Percentiles rank a stretch among this genome's conserved stretches.
These are phyloP conservation scores for Acleris emargana DNA, from an alignment of 2,888 invertebrate genomes.

Conservation along the genomic window DNA sequence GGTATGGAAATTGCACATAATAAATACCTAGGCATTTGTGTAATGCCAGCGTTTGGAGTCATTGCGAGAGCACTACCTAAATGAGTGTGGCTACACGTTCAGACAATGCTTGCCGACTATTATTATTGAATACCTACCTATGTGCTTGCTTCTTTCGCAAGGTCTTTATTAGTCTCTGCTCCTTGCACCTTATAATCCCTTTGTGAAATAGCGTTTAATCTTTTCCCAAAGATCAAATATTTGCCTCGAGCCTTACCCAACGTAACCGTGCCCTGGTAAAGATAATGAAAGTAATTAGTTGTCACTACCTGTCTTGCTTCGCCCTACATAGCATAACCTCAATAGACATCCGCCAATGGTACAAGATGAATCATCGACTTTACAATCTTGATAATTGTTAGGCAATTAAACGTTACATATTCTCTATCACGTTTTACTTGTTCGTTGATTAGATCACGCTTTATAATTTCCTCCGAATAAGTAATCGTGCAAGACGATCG, in stretches of 20 bases:
- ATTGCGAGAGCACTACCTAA: slow-evolving; percentile 47
- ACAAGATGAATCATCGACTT: slow-evolving; percentile 50
- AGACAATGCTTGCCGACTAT: slow-evolving; percentile 33
- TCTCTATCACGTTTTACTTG: slow-evolving; percentile 24
- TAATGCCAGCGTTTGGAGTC: slow-evolving; percentile 47
- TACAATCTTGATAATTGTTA: slow-evolving; percentile 46
- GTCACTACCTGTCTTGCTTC: slow-evolving; percentile 50
- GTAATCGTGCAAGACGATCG: no score
- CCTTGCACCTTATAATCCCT: slow-evolving; percentile 11
- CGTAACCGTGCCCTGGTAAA: slow-evolving; percentile 48
- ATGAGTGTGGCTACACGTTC: slow-evolving; percentile 47
- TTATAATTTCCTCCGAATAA: no score
- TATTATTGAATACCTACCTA: slow-evolving; percentile 10
- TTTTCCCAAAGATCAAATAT: slow-evolving; percentile 36
- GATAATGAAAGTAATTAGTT: slow-evolving; percentile 57
- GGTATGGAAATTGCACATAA: slow-evolving; percentile 49
- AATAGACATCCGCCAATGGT: slow-evolving; percentile 50
- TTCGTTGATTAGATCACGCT: slow-evolving; percentile 1
- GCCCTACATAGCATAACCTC: slow-evolving; percentile 66
- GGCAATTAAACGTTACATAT: slow-evolving; percentile 45
- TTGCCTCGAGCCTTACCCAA: slow-evolving; percentile 37
- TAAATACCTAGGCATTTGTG: slow-evolving; percentile 46
- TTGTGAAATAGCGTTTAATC: slow-evolving; percentile 21
- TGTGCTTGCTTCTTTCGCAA: slow-evolving; percentile 21
- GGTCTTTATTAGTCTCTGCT: slow-evolving; percentile 17